These are phyloP conservation scores for silkworm (Bombyx mori) DNA, from an alignment of 1,140 invertebrate genomes.

Conservation along the genomic window ASM3026992v2 NC_085115.1:6914501-6915000, in stretches of 20 bases:
- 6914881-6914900: conserved; percentile 33
- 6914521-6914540: conserved; percentile 22
- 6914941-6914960: conserved; percentile 48
- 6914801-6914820: no score
- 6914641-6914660: no score
- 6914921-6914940: conserved; percentile 40
- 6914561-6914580: neutral
- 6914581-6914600: no score
- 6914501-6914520: conserved; percentile 25
- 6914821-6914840: no score
- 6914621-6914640: conserved; percentile 1
- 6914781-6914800: no score
- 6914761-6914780: no score
- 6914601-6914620: neutral
- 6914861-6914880: conserved; percentile 52
- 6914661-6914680: no score
- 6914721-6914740: no score
- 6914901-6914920: conserved; percentile 18
- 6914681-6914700: no score
- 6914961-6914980: conserved; percentile 33
- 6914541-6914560: conserved; percentile 9
- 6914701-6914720: no score
- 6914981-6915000: conserved; percentile 42
- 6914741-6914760: no score
- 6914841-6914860: conserved; percentile 23